Evolutionary conservation across 2,888 invertebrate genomes (phyloP).

Genomic region (Gymnoscelis rufifasciata): DNA sequence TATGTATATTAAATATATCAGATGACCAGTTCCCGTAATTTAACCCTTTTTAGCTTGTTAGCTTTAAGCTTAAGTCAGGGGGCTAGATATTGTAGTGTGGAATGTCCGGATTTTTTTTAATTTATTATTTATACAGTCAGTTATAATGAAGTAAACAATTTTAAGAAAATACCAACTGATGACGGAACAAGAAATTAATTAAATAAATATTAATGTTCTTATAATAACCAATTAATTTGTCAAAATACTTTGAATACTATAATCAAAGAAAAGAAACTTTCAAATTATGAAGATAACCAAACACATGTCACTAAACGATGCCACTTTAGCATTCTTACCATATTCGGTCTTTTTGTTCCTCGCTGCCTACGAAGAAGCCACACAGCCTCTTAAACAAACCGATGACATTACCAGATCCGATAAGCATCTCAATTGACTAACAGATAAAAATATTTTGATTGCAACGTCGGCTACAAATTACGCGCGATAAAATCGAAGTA

Average conservation of each 20-base stretch:
- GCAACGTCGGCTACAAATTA: slow-evolving; percentile 58
- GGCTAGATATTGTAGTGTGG: too few species aligned
- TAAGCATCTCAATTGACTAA: slow-evolving; percentile 50
- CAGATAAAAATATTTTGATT: slow-evolving; percentile 69
- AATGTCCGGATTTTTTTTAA: too few species aligned
- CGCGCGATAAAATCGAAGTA: slow-evolving; percentile 48
- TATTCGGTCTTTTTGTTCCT: slow-evolving; percentile 10
- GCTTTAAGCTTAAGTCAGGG: too few species aligned
- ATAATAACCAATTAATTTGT: too few species aligned
- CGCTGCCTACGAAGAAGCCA: slow-evolving; percentile 17
- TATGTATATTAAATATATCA: too few species aligned
- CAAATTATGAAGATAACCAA: slow-evolving; percentile 1
- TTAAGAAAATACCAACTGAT: too few species aligned
- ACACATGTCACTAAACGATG: slow-evolving; percentile 1
- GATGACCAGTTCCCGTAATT: too few species aligned
- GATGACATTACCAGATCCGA: slow-evolving; percentile 54
- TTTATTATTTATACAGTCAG: too few species aligned
- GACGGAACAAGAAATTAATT: too few species aligned
- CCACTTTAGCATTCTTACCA: slow-evolving; percentile 1
- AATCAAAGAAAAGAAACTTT: not conserved
- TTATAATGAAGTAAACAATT: too few species aligned
- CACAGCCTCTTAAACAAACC: slow-evolving; percentile 35
- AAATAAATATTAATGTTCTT: too few species aligned
- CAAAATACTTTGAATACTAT: not conserved
- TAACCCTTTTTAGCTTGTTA: too few species aligned